phyloP scores from a whole-genome alignment of 2,113 vertebrate genomes.

The Atrichornis clamosus region DNA sequence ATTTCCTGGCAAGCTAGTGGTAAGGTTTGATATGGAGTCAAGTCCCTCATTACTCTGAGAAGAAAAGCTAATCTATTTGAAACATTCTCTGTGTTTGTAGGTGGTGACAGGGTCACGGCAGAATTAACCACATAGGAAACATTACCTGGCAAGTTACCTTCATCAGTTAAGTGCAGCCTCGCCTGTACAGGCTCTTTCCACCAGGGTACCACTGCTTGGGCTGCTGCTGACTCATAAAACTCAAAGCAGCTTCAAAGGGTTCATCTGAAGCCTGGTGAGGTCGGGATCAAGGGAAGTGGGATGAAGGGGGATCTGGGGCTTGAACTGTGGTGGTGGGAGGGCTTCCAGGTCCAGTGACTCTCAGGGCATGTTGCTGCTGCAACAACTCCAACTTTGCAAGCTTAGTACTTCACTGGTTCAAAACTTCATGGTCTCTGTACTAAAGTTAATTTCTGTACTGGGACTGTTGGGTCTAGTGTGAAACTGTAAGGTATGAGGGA shows the following conservation, averaged over 20 bases:
- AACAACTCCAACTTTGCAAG: neutral
- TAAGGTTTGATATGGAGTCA: neutral
- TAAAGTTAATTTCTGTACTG: neutral
- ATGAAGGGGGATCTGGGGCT: neutral
- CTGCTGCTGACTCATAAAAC: neutral
- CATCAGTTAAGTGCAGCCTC: neutral
- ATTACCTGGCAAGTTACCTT: neutral
- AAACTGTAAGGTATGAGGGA: neutral
- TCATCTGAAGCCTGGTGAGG: neutral
- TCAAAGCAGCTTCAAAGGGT: neutral
- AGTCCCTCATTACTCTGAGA: neutral
- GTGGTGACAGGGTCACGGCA: neutral
- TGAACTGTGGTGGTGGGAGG: fast-evolving
- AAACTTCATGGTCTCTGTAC: neutral
- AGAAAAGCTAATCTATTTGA: neutral
- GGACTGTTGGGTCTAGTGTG: neutral
- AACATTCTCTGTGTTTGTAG: neutral
- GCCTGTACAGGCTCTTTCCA: neutral
- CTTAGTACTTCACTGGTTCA: neutral
- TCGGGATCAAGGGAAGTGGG: neutral
- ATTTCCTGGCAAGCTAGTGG: neutral
- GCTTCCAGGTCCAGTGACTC: neutral
- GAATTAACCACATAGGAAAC: neutral
- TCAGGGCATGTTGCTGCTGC: neutral
- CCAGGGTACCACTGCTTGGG: neutral